Evolutionary conservation across 1,140 invertebrate species (phyloP), one percentile per base, ranked within the genome.

Genomic region (Akabosia matsudoensis): DNA sequence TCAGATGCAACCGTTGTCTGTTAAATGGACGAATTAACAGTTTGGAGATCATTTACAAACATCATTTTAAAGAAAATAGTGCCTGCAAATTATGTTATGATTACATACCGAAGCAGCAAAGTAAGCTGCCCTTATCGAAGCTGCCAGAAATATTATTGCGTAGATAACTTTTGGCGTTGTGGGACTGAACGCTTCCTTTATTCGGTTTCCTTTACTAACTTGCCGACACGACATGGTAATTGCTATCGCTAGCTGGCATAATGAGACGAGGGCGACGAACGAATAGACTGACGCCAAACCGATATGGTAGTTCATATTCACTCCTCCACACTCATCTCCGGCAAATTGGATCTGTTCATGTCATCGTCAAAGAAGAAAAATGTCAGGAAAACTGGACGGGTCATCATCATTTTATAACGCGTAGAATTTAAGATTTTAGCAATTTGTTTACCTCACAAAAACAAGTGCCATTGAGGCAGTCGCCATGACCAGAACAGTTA

Each of bases 81-180:
- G 37, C 18, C 7, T 45, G 37, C 7, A 24, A 64, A 74, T 4
- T n/a, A 74, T 37, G 30, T 75, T 26, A 33, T 31, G 1, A 78
- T 30, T 78, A 89, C 89, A 90, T 87, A 95, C 93, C 80, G 93
- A 93, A 54, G 92, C 93, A 16, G 93, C 92, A 82, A 96, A 97
- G 84, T 96, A 96, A 30, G 93, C 93, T 28, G 93, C 94, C 74
- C 94, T 85, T 56, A 97, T 89, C 0, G 91, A 86, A 30, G 94
- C 91, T 0, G 94, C 95, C 26, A 96, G 86, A 85, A 95, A 95
- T 24, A 93, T 93, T 75, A 97, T 89, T 78, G 96, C 90, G 83
- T 97, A 97, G 7, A 97, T 88, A 79, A 95, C 87, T 87, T 97
- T 97, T 83, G 96, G 95, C 1, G 92, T 96, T 72, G 94, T 97